Percentiles rank a stretch among this genome's conserved stretches.
Evolutionary conservation across 1,140 invertebrate species (phyloP).

Genomic region (Chlorops oryzae): DNA sequence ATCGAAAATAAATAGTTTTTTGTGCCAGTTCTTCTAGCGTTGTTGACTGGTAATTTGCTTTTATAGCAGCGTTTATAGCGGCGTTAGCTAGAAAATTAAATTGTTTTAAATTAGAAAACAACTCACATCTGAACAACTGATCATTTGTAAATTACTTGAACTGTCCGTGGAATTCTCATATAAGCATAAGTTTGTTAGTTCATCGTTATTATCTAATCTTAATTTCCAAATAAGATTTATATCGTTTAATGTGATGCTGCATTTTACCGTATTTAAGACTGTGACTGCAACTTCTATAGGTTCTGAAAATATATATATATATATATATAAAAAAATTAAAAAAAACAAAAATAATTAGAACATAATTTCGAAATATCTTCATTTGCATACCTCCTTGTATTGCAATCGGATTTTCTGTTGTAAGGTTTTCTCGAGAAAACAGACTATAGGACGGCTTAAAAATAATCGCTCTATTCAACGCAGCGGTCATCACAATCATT

Average conservation of each 20-base stretch:
- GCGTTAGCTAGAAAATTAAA: slow-evolving; percentile 21
- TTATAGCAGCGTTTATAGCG: slow-evolving; percentile 36
- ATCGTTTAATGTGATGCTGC: slow-evolving; percentile 64
- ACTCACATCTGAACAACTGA: slow-evolving; percentile 20
- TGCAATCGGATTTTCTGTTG: slow-evolving; percentile 56
- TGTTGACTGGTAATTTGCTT: slow-evolving; percentile 48
- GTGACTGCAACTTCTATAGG: slow-evolving; percentile 71
- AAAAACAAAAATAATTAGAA: background rate
- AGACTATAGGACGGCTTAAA: slow-evolving; percentile 71
- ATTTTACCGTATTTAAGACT: slow-evolving; percentile 74
- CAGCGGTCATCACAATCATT: slow-evolving; percentile 64
- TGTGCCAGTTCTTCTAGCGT: slow-evolving; percentile 43
- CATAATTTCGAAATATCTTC: background rate
- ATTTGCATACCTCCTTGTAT: slow-evolving; percentile 59
- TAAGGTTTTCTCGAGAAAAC: slow-evolving; percentile 63
- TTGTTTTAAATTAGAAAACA: slow-evolving; percentile 40
- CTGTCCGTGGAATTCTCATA: slow-evolving; percentile 39
- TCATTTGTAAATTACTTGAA: slow-evolving; percentile 21
- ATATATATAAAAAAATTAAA: slow-evolving; percentile 1
- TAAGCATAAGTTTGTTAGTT: slow-evolving; percentile 39
- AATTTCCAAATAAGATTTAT: slow-evolving; percentile 78
- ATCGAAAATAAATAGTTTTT: slow-evolving; percentile 44
- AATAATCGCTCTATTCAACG: slow-evolving; percentile 63
- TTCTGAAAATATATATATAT: slow-evolving; percentile 54
- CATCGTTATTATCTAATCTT: slow-evolving; percentile 47